Evolutionary conservation across 2,113 vertebrate species (phyloP), one percentile per base, ranked within the genome.

Genomic region (Oncorhynchus tshawytscha): DNA sequence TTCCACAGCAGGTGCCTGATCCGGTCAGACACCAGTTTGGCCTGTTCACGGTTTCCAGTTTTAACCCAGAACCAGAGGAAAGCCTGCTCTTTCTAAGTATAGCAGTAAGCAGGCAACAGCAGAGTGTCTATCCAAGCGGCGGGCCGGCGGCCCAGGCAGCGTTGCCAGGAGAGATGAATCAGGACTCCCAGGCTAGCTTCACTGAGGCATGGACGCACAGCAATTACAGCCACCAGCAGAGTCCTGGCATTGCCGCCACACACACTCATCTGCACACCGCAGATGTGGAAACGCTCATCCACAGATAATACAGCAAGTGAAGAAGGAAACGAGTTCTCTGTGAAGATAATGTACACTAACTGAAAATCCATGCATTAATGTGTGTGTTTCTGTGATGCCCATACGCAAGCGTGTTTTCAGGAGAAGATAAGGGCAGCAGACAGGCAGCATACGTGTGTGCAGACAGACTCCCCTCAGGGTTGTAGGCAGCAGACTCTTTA

Each of bases 401-500:
- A 31, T 76, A 25, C 22, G 67, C 3, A 25, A 34, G 64, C 12
- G 73, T 71, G 74, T 77, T 80, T 60, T 72, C 78, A 86, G 39
- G 39, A 45, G 79, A 87, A 84, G 82, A 80, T 20, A 31, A 73
- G 78, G 16, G 51, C 51, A 54, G 12, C 51, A 18, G 51, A 54
- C 51, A 54, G 15, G 16, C 51, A 54, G 39, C 31, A 22, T 39
- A 20, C 51, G 45, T 62, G 67, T 71, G 68, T 73, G 16, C 5
- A 20, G 11, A 16, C 27, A 67, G 83, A 75, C 88, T 87, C 70
- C 78, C 79, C 78, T 85, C 76, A 67, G 87, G 85, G 86, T 71
- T 34, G 81, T 65, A 88, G 78, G 88, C 81, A 83, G 83, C 76
- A 85, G 82, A 84, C 86, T 86, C 78, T 84, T 93, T 84, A 91